These are phyloP conservation scores for Microtus ochrogaster DNA, from an alignment of 2,113 vertebrate genomes.

Conservation along the genomic window DNA sequence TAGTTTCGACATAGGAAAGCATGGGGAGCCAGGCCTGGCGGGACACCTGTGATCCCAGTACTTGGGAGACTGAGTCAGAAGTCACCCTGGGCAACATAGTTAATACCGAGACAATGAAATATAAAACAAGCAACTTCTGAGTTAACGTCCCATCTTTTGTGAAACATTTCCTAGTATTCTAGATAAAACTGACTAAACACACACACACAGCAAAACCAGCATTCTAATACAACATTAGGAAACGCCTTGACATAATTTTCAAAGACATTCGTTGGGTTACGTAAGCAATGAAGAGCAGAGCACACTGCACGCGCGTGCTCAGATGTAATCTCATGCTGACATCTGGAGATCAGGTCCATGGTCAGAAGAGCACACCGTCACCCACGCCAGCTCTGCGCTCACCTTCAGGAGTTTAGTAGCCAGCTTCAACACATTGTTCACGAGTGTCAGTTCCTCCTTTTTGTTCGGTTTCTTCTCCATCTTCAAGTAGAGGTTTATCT, in stretches of 20 bases:
- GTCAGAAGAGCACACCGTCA: fast-evolving
- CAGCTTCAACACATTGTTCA: slow-evolving; percentile 99
- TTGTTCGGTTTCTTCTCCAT: slow-evolving; percentile 99
- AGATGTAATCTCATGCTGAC: slow-evolving; percentile 50
- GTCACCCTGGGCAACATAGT: background rate
- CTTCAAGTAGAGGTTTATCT: slow-evolving; percentile 99
- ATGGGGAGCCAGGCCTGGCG: background rate
- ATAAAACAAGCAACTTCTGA: background rate
- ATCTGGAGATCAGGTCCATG: background rate
- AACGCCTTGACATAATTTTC: background rate
- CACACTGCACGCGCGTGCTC: background rate
- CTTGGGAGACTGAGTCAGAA: background rate
- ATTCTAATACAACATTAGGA: background rate
- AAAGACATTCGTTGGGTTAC: slow-evolving; percentile 32
- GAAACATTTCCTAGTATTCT: slow-evolving; percentile 49
- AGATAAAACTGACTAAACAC: background rate
- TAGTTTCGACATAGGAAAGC: slow-evolving; percentile 42
- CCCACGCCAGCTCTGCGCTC: slow-evolving; percentile 65
- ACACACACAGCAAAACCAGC: background rate
- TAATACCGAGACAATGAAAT: background rate
- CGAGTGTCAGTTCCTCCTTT: slow-evolving; percentile 97
- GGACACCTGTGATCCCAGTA: background rate
- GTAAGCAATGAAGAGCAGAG: slow-evolving; percentile 40
- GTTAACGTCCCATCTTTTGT: background rate
- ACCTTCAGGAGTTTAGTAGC: slow-evolving; percentile 99